Evolutionary conservation across 2,888 invertebrate species (phyloP), one percentile per base, ranked within the genome.

Genomic region (Leucoptera coffeella): DNA sequence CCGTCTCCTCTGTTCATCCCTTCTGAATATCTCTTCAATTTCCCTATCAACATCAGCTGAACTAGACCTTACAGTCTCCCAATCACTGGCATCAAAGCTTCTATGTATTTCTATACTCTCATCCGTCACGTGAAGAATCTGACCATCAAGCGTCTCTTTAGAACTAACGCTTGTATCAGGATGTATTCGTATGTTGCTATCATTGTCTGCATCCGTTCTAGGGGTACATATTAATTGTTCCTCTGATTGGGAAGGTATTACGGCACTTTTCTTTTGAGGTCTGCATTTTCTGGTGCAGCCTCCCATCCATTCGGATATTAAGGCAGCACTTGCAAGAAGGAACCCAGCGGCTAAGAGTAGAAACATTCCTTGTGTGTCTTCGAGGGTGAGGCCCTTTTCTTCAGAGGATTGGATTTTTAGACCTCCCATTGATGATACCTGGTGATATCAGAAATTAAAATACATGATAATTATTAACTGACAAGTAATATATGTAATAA

Each of bases 331-430:
- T 4, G 79, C 85, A 14, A 82, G 43, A 1, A 81, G 42, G 42
- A 82, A 82, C 0, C 88, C 88, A 22, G 78, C 74, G 4, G 69
- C 82, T 35, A 87, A 60, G 1, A 88, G 61, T 3, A 87, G 51
- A 42, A 86, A 87, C 83, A 86, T 87, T 7, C 88, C 88, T 54
- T 85, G 85, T 0, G 85, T 85, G 34, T 88, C 88, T 40, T 83
- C 85, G 15, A 86, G 56, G 2, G 82, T 80, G n/a, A 88, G 47
- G 12, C 82, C 80, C 32, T 84, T 74, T 43, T 88, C 86, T 49
- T 82, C 80, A 13, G 75, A 65, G 21, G 58, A 50, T 6, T 55
- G 37, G 12, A 58, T 52, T 25, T 64, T 67, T 12, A 78, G 32
- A 0, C 44, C 43, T 2, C 61, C 69, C n/a, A n/a, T n/a, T n/a